Evolutionary conservation across 1,140 invertebrate species (phyloP), one percentile per base, ranked within the genome.

Genomic region (Drosophila kikkawai): DNA sequence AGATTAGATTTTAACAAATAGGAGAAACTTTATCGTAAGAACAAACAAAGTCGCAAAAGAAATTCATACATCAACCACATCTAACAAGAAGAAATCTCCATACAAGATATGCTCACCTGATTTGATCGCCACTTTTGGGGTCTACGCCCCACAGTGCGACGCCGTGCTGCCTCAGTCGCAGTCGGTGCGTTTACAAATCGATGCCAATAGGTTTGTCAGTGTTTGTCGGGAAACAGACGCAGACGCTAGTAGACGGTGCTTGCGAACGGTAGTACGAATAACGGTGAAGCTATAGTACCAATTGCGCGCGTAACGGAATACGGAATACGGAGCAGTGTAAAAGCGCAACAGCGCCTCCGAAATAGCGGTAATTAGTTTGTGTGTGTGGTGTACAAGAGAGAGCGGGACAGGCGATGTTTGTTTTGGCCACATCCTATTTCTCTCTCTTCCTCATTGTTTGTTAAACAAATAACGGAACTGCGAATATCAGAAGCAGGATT

Each of bases 131-230:
- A n/a, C 15, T 11, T 17, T 51, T 51, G 8, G 15, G n/a, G 5
- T 7, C 48, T 1, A n/a, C 9, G 17, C 8, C 26, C 48, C 48
- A 51, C 48, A 32, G 48, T 51, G 48, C 48, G 26, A 12, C 9
- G 48, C 6, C 26, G 48, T 37, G 17, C 59, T 51, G 60, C 34
- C 34, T 12, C 60, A 32, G 67, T n/a, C 53, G 69, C 71, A 70
- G 79, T 80, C 71, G 74, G 76, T 80, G 75, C 84, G 68, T 80
- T 79, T 91, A 88, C 85, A 85, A 90, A 85, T 91, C 86, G 83
- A 87, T 90, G 83, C 80, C 86, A 84, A 81, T 90, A 90, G 80
- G 85, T 90, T 90, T 90, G 85, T 76, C 79, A 75, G 85, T 90
- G 85, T 90, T 90, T 90, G 85, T 76, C 85, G 86, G 79, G 82